Conservation (phyloP, 2,888 invertebrate species). For the Macrophya annulata region DNA sequence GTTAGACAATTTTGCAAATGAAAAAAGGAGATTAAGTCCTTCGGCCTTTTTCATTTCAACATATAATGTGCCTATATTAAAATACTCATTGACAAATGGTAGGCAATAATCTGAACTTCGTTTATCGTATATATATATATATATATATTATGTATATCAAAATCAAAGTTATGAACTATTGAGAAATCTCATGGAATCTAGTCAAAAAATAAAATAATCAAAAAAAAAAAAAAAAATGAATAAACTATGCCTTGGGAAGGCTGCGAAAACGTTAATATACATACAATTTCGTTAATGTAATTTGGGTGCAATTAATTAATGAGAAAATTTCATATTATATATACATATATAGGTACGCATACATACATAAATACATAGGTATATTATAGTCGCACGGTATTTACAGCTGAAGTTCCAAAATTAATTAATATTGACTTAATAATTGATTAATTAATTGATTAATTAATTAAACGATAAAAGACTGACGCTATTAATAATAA, state of each 20-base stretch:
- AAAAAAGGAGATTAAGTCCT: not conserved
- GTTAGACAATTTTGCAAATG: not conserved
- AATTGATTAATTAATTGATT: not conserved
- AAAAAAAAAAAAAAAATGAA: not conserved
- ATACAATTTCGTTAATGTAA: not conserved
- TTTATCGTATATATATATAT: no score
- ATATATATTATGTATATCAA: not conserved
- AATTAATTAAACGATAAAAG: not conserved
- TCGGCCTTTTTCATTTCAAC: not conserved
- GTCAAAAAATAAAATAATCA: slow-evolving; percentile 12
- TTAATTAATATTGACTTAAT: not conserved
- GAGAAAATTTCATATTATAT: slow-evolving; percentile 16
- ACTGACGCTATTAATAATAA: slow-evolving; percentile 2
- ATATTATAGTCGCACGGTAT: slow-evolving; percentile 25
- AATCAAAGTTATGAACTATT: slow-evolving; percentile 21
- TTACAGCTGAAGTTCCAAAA: slow-evolving; percentile 11
- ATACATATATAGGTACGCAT: not conserved
- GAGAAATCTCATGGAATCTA: slow-evolving; percentile 38
- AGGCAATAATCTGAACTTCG: not conserved
- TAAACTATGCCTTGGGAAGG: slow-evolving; percentile 23
- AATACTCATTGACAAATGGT: not conserved
- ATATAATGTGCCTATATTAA: not conserved
- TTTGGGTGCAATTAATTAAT: slow-evolving; percentile 29
- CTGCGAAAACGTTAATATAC: not conserved
- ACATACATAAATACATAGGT: not conserved